phyloP scores from a whole-genome alignment of 1,140 invertebrate species.

The Mizuhopecten yessoensis region DNA sequence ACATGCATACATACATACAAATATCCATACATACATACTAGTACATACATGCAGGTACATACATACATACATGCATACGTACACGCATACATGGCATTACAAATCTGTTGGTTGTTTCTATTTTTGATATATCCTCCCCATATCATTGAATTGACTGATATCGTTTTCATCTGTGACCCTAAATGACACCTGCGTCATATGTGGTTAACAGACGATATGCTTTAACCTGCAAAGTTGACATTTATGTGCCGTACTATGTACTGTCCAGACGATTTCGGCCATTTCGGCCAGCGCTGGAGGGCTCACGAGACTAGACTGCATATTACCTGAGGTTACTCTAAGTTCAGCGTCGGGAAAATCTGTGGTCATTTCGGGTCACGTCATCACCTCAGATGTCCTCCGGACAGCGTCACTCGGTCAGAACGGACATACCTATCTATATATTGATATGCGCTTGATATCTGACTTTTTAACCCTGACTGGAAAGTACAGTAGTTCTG shows the following conservation, averaged over 20 bases:
- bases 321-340: neutral
- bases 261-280: neutral
- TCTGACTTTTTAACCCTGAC: slow-evolving; percentile 7
- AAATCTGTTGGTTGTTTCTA: no score
- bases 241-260: neutral
- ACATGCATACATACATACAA: no score
- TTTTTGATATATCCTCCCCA: no score
- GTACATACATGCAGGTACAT: no score
- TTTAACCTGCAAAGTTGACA: neutral
- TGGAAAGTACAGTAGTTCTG: no score
- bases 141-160: no score
- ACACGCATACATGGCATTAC: no score
- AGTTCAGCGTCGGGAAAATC: slow-evolving; percentile 10
- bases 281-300: neutral
- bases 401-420: neutral
- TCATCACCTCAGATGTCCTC: neutral
- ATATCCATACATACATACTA: no score
- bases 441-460: neutral
- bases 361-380: neutral
- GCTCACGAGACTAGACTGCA: neutral
- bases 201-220: neutral
- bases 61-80: no score
- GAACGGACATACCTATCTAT: neutral
- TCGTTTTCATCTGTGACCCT: no score
- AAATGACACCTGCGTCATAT: slow-evolving; percentile 7